Evolutionary conservation across 2,113 vertebrate species (phyloP), one percentile per base, ranked within the genome.

Genomic region (Pithys albifrons): DNA sequence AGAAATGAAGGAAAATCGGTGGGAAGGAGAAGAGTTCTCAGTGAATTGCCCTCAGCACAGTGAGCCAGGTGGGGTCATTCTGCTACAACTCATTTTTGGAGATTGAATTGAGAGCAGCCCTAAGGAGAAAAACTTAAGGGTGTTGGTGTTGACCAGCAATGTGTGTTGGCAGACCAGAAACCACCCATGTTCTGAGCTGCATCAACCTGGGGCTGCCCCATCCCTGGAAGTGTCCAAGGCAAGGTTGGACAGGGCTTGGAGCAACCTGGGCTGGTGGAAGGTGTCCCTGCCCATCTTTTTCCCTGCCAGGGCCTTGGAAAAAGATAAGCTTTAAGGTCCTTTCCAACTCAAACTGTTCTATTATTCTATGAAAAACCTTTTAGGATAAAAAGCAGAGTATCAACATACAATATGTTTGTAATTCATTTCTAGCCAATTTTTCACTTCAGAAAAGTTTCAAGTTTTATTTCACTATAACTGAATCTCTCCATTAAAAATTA

Each of bases 1-100:
- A 46, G 5, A 12, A 52, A 17, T 1, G 0, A 2, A 62, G 31
- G 33, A 17, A 25, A 64, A 45, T 12, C 4, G 14, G 33, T 9
- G 25, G 33, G 85, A 33, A 51, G 31, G 27, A 75, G 74, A 33
- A 45, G 55, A 2, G 14, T 9, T 12, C 4, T 17, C 27, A 6
- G 33, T 7, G 59, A 28, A n/a, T 13, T 39, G 20, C 39, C 22
- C 39, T 31, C 62, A 65, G 62, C 39, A 64, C 27, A 20, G 62
- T 2, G 27, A 43, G 61, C 27, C 37, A 33, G 22, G 51, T 33
- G 29, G 16, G 52, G 23, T 33, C 22, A 11, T 10, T 54, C 37
- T 54, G 37, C 20, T 54, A 31, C 70, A 41, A 29, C 29, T 41
- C 59, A 27, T 8, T 12, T 39, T 62, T 28, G 59, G 35, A 12